A percentile compares a stretch with the other conserved stretches of the same genome.
Conservation (phyloP, 2,888 invertebrate genomes). For the Noctuana brunneofusca region DNA sequence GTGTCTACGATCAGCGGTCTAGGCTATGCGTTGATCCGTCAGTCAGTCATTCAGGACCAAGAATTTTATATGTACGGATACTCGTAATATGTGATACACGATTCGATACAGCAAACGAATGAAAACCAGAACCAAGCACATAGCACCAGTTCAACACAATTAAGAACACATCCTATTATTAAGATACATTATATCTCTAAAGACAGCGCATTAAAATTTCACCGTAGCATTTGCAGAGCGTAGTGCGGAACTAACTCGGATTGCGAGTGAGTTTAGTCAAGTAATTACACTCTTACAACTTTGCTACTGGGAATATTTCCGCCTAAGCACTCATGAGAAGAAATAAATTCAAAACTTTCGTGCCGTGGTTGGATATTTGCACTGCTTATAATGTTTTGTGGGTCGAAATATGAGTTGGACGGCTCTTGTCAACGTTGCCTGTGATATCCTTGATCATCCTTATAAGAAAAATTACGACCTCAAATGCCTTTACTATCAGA, state of each 20-base stretch:
- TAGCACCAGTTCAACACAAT: background rate
- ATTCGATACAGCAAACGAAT: no score
- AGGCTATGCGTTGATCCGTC: no score
- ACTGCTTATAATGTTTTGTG: no score
- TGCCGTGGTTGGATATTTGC: constrained; percentile 5
- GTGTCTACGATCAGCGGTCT: no score
- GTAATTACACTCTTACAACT: constrained; percentile 25
- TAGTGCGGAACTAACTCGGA: constrained; percentile 3
- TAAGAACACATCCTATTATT: background rate
- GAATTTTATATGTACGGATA: no score
- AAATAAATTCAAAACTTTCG: constrained; percentile 16
- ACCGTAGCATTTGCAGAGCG: background rate
- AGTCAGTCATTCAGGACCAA: no score
- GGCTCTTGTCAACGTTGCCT: no score
- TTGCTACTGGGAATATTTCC: constrained; percentile 13
- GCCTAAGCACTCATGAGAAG: constrained; percentile 15
- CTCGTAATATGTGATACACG: no score
- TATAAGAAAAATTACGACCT: background rate
- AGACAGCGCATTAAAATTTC: background rate
- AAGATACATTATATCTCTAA: background rate
- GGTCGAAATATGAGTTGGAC: no score
- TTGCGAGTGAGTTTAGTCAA: constrained; percentile 10
- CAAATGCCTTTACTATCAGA: background rate
- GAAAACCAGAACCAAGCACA: background rate
- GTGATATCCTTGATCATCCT: no score